Percentiles rank a stretch among this genome's conserved stretches.
phyloP scores from a whole-genome alignment of 1,140 invertebrate genomes.

The Leptinotarsa texana region DNA sequence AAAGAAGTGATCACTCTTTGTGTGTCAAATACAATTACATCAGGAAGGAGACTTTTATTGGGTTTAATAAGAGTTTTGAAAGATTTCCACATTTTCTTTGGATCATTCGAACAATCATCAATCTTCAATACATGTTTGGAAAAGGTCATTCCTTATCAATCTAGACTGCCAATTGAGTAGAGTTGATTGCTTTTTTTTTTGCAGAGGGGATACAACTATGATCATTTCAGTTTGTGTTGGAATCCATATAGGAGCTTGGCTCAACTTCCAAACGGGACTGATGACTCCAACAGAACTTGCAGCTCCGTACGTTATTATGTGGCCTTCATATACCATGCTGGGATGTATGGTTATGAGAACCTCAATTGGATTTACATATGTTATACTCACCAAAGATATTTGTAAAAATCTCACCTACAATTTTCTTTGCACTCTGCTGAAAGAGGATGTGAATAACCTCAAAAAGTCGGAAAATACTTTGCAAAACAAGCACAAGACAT shows the following conservation, averaged over 20 bases:
- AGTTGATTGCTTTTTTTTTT: neutral
- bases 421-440: slow-evolving; percentile 69
- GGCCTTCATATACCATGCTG: slow-evolving; percentile 74
- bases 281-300: slow-evolving; percentile 60
- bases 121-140: too few species aligned
- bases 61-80: too few species aligned
- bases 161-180: neutral
- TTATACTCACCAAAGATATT: slow-evolving; percentile 69
- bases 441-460: slow-evolving; percentile 66
- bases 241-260: slow-evolving; percentile 78
- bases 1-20: too few species aligned
- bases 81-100: too few species aligned
- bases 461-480: slow-evolving; percentile 65
- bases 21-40: too few species aligned
- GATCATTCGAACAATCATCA: too few species aligned
- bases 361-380: slow-evolving; percentile 72
- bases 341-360: slow-evolving; percentile 69
- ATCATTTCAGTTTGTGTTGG: slow-evolving; percentile 82
- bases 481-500: slow-evolving; percentile 69
- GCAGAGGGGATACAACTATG: slow-evolving; percentile 85
- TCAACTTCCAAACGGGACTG: slow-evolving; percentile 77
- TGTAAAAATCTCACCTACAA: slow-evolving; percentile 73
- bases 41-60: too few species aligned
- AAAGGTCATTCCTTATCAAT: too few species aligned
- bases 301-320: slow-evolving; percentile 76